A percentile compares a stretch with the other conserved stretches of the same genome.
Evolutionary conservation across 2,888 invertebrate species (phyloP).

Genomic region (Furcula furcula): DNA sequence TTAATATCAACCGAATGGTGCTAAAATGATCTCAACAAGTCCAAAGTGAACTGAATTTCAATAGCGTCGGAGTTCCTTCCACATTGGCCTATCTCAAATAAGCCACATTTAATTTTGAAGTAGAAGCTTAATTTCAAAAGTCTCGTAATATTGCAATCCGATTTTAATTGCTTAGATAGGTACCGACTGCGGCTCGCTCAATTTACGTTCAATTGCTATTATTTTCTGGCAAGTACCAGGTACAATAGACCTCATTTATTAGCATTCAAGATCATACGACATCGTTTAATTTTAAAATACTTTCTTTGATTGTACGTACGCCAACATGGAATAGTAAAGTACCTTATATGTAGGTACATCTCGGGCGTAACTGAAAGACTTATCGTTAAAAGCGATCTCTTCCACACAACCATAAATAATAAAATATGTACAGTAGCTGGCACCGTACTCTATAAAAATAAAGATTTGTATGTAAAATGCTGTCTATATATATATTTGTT

Average conservation of each 20-base stretch:
- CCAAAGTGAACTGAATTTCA: slow-evolving; percentile 12
- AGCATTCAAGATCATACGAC: neutral
- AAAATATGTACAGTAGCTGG: too few relatives aligned
- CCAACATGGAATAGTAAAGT: too few relatives aligned
- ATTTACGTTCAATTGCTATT: slow-evolving; percentile 12
- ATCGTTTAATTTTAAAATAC: neutral
- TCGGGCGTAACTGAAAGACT: too few relatives aligned
- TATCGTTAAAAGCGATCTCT: too few relatives aligned
- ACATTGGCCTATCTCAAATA: slow-evolving; percentile 9
- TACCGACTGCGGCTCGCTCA: slow-evolving; percentile 8
- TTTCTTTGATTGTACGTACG: too few relatives aligned
- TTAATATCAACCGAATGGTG: slow-evolving; percentile 20
- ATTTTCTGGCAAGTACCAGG: neutral
- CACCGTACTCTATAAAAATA: too few relatives aligned
- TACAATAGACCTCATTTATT: neutral
- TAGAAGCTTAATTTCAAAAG: slow-evolving; percentile 32
- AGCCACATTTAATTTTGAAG: slow-evolving; percentile 26
- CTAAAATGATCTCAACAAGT: slow-evolving; percentile 6
- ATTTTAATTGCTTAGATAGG: slow-evolving; percentile 36
- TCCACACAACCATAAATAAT: too few relatives aligned
- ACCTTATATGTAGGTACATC: too few relatives aligned
- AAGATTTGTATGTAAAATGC: too few relatives aligned
- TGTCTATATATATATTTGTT: too few relatives aligned
- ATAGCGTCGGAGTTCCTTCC: slow-evolving; percentile 16
- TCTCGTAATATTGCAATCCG: slow-evolving; percentile 30